Conservation (phyloP, 2,888 invertebrate genomes). For the Diarsia mendica region DNA sequence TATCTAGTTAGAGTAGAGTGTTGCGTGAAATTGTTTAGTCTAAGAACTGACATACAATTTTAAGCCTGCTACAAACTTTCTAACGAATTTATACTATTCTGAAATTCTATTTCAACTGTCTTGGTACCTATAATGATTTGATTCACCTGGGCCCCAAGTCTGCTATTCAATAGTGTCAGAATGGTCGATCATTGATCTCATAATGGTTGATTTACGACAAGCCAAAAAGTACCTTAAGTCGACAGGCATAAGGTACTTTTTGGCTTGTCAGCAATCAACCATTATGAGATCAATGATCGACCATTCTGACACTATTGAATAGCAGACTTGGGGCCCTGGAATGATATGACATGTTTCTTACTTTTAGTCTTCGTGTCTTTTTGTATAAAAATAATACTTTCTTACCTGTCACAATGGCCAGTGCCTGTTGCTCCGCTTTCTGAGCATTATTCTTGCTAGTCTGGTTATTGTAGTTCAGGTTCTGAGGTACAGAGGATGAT, state of each 20-base stretch:
- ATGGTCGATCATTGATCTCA: no score
- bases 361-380: neutral
- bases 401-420: slow-evolving; percentile 84
- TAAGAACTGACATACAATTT: neutral
- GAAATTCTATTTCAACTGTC: neutral
- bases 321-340: no score
- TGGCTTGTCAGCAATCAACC: no score
- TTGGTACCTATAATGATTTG: no score
- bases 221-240: no score
- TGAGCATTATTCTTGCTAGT: slow-evolving; percentile 90
- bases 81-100: neutral
- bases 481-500: slow-evolving; percentile 83
- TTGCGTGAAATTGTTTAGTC: neutral
- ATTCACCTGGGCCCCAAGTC: no score
- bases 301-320: no score
- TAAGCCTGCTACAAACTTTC: neutral
- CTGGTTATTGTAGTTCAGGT: slow-evolving; percentile 85
- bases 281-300: no score
- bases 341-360: neutral
- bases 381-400: neutral
- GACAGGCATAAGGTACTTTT: no score
- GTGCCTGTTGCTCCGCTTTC: slow-evolving; percentile 77
- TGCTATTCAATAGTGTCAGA: no score
- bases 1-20: neutral
- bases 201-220: no score